Base-by-base conservation (phyloP, 2,888 invertebrate species). In the Dryocosmus kuriphilus region DNA sequence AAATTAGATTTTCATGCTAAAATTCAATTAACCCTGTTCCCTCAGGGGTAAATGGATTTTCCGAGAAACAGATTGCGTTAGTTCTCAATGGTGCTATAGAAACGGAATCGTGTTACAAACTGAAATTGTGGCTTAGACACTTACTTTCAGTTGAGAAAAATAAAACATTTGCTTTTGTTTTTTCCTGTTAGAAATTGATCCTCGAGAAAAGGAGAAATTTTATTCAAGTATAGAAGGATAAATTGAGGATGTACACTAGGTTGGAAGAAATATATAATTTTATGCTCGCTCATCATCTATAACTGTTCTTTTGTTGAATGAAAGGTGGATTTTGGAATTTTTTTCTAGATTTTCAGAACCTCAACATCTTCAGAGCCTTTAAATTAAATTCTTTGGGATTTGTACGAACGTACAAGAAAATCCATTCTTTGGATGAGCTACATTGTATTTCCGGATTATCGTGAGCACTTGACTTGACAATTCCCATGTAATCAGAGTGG, bases 401-500 rank as follows among this genome's bases (percentile, higher is more conserved):
- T 1, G 16, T 1, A 41, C 4, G 6, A 41, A 55, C 19, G 22
- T 35, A 35, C n/a, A 35, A 63, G 62, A 63, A 63, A 63, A 63
- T 63, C n/a, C 62, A 35, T 63, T 63, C 1, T 11, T 11, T 22
- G 62, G 62, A n/a, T 63, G 32, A 32, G 35, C n/a, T 63, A 32
- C 30, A 63, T 63, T 32, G 32, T 63, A 22, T 63, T 63, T n/a
- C 35, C 11, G 35, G 62, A 63, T 63, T 63, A 63, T 63, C n/a
- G 35, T 32, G 35, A 35, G 35, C 62, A 9, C 62, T 63, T 63
- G 19, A 35, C 62, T 63, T 63, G 62, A 32, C 62, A 63, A 63
- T 9, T 63, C n/a, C 35, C 9, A 63, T 63, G n/a, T 63, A 35
- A 63, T 63, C 62, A 63, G 35, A 9, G 35, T n/a, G 32, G 32